Evolutionary conservation across 2,888 invertebrate species (phyloP).

Genomic region (Lysandra coridon): DNA sequence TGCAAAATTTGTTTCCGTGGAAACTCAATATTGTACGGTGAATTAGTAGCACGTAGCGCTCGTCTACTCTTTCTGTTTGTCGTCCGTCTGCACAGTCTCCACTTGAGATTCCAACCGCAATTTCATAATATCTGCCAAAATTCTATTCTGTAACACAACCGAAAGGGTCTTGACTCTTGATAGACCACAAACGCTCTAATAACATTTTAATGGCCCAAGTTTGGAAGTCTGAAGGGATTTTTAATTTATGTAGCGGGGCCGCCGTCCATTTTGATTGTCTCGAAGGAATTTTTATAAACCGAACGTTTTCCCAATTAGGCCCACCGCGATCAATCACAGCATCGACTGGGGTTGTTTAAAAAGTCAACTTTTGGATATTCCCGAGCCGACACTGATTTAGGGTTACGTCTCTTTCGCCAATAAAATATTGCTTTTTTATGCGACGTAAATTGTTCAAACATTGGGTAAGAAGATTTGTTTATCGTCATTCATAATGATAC

Average conservation of each 20-base stretch:
- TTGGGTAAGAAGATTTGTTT: not conserved
- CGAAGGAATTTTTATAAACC: constrained; percentile 49
- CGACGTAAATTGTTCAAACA: not conserved
- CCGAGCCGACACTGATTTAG: constrained; percentile 20
- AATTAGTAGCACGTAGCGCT: too few species aligned
- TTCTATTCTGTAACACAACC: constrained; percentile 32
- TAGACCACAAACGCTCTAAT: constrained; percentile 20
- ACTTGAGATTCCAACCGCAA: not conserved
- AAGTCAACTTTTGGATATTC: constrained; percentile 44
- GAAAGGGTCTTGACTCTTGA: not conserved
- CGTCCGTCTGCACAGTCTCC: not conserved
- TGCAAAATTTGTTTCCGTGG: too few species aligned
- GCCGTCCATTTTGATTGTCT: constrained; percentile 52
- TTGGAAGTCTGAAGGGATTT: constrained; percentile 11
- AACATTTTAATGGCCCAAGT: constrained; percentile 28
- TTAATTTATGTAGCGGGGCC: constrained; percentile 31
- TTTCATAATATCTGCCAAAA: not conserved
- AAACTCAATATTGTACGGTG: too few species aligned
- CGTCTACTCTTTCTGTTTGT: not conserved
- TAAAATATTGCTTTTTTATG: constrained; percentile 14
- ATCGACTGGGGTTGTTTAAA: constrained; percentile 53
- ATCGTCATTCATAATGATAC: not conserved
- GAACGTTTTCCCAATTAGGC: constrained; percentile 60
- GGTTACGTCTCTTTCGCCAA: constrained; percentile 8
- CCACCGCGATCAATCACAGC: constrained; percentile 61